These are phyloP conservation scores for Osmerus mordax DNA, from an alignment of 2,113 vertebrate species.

Conservation along the genomic window DNA sequence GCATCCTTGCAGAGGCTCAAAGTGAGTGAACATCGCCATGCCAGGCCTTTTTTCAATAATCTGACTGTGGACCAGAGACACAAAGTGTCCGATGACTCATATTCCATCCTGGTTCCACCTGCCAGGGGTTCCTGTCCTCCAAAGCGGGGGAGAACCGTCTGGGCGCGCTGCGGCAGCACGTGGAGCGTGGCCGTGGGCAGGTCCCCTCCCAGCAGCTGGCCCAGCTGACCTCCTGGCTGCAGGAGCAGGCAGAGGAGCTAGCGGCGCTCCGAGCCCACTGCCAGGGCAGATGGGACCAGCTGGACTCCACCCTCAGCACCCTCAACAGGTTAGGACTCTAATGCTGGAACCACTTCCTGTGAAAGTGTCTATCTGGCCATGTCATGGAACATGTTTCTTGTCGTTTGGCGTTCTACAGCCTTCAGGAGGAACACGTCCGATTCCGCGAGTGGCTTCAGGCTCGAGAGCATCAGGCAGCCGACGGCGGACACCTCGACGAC, in stretches of 20 bases:
- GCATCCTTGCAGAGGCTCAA: conserved; percentile 75
- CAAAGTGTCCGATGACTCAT: not conserved
- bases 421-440: conserved; percentile 61
- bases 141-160: conserved; percentile 76
- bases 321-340: conserved; percentile 71
- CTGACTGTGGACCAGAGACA: not conserved
- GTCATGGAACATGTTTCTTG: not conserved
- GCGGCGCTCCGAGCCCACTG: conserved; percentile 74
- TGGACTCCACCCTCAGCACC: conserved; percentile 67
- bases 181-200: conserved; percentile 71
- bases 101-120: conserved; percentile 24
- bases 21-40: conserved; percentile 62
- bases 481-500: conserved; percentile 34
- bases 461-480: conserved; percentile 53
- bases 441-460: conserved; percentile 67
- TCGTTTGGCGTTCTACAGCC: conserved; percentile 39
- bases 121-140: conserved; percentile 79
- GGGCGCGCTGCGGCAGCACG: conserved; percentile 70
- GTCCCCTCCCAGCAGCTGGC: conserved; percentile 71
- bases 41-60: not conserved
- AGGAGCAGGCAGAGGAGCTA: conserved; percentile 79
- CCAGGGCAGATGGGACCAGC: conserved; percentile 69
- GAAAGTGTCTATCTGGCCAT: not conserved
- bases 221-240: conserved; percentile 74
- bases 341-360: not conserved